Base-by-base conservation (phyloP, 1,140 invertebrate genomes). In the Drosophila mauritiana region DNA sequence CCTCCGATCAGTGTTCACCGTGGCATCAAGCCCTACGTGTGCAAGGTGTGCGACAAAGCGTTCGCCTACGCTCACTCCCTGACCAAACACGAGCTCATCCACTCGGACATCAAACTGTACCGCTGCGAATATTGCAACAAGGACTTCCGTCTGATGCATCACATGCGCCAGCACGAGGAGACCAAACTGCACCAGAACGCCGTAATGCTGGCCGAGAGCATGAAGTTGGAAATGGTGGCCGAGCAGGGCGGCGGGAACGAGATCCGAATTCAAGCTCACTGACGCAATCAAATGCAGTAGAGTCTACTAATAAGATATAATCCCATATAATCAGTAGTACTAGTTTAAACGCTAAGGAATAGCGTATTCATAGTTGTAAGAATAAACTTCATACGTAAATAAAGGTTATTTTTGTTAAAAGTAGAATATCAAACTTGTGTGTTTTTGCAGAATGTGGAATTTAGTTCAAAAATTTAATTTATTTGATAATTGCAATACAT, bases 101-200 rank as follows among this genome's bases (percentile, higher is more conserved):
- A 92, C 54, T 73, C 86, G 5, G 90, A 92, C 37, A 84, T 91
- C 7, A 92, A 92, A 40, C 27, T 91, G 17, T 92, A 91, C 49
- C 77, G 82, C 1, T 92, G 91, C 49, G 79, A 91, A 0, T 92
- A 90, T 31, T 92, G 91, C 25, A 68, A 86, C 22, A 92, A 92
- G 57, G 91, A 91, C 31, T 92, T 92, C 57, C 86, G 91, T 0
- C 43, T 92, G n/a, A 59, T 91, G 7, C 91, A 92, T 65, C 91
- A 92, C 46, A 86, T 92, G 88, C 89, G 91, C 10, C 91, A 92
- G 43, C 91, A 92, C 52, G 88, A 91, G 51, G 75, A 90, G 43
- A 92, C 91, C 13, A 91, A 86, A 51, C 56, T 80, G 13, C 91
- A 92, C 49, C 81, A 90, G n/a, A 91, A 91, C 31, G 90, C 90